Evolutionary conservation across 2,113 vertebrate species (phyloP).

Genomic region (Craseonycteris thonglongyai): DNA sequence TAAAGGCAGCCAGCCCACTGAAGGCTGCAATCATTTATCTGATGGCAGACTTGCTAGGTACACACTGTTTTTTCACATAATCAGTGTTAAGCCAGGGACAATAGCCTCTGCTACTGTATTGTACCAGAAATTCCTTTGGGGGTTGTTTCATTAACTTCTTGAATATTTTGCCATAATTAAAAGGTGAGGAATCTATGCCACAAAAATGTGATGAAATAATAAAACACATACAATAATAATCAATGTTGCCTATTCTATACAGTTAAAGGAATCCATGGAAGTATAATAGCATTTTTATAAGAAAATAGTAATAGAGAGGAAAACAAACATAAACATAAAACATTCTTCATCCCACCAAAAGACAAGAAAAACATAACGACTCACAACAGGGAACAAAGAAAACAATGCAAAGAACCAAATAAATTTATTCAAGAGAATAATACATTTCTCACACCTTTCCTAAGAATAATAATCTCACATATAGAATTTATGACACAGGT

Average conservation of each 20-base stretch:
- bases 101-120: background rate
- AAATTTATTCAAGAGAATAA: background rate
- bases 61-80: background rate
- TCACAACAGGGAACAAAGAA: background rate
- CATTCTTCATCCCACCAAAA: background rate
- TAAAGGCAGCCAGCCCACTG: slow-evolving; percentile 27
- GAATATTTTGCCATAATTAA: slow-evolving; percentile 27
- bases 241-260: background rate
- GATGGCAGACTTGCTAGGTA: slow-evolving; percentile 5
- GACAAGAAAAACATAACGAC: background rate
- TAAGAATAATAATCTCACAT: background rate
- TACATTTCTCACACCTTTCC: background rate
- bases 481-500: background rate
- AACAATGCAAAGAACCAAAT: background rate
- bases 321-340: background rate
- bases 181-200: background rate
- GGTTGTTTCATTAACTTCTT: background rate
- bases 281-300: background rate
- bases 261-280: background rate
- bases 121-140: background rate
- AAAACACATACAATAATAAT: background rate
- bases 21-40: slow-evolving; percentile 31
- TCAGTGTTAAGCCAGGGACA: slow-evolving; percentile 12
- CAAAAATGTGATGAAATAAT: background rate
- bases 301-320: background rate